These are phyloP conservation scores for Microtus californicus DNA, from an alignment of 2,797 vertebrate genomes.

Conservation along the genomic window DNA sequence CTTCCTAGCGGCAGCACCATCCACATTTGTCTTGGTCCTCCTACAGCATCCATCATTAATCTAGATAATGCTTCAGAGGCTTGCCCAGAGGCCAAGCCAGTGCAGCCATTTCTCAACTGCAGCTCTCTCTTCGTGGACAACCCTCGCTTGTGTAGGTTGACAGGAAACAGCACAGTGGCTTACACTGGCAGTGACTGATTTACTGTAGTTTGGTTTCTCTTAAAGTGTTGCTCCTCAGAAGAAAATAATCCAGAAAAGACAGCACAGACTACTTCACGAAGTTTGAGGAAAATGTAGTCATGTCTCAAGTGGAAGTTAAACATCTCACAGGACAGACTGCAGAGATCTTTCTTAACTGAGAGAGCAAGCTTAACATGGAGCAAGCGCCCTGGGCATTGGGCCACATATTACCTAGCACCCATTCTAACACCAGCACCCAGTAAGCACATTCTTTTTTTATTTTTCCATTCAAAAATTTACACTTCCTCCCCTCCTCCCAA, in stretches of 20 bases:
- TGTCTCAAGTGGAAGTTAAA: neutral
- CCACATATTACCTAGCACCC: neutral
- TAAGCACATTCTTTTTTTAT: neutral
- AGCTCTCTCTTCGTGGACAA: neutral
- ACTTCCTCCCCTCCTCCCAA: too few species aligned
- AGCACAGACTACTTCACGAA: conserved; percentile 7
- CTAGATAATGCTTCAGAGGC: neutral
- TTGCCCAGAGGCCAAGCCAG: neutral
- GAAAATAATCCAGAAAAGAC: neutral
- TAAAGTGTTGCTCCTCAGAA: conserved; percentile 1
- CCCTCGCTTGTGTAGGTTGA: neutral
- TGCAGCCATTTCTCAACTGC: neutral
- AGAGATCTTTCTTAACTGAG: neutral
- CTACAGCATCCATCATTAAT: neutral
- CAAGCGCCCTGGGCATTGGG: neutral
- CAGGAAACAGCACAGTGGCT: neutral
- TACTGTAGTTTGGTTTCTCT: neutral
- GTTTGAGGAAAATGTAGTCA: neutral
- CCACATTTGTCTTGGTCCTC: neutral
- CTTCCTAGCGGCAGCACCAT: neutral
- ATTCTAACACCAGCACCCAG: neutral
- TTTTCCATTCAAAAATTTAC: too few species aligned
- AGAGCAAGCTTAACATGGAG: neutral
- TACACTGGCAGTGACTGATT: neutral
- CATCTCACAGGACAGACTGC: neutral